Percentiles rank a stretch among this genome's conserved stretches.
Evolutionary conservation across 2,888 invertebrate species (phyloP).

Genomic region (Apodemia duryi): DNA sequence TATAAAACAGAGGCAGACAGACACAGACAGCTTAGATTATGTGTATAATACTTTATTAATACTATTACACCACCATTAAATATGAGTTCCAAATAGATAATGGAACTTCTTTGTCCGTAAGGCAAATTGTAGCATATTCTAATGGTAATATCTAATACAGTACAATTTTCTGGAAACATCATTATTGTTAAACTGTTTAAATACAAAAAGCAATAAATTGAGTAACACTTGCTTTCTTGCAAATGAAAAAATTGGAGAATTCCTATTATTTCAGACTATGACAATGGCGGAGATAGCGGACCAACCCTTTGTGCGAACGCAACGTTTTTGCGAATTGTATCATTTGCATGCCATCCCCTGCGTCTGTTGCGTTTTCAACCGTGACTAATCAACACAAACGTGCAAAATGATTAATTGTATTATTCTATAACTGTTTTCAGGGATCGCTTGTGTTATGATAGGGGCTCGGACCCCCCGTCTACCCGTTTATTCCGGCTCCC

Average conservation of each 20-base stretch:
- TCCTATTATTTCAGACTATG: background rate
- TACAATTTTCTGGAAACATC: background rate
- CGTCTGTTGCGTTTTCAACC: background rate
- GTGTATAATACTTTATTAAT: too few relatives aligned
- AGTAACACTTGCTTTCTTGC: constrained; percentile 1
- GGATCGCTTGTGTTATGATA: background rate
- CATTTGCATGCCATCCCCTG: background rate
- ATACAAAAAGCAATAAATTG: background rate
- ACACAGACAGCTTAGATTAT: too few relatives aligned
- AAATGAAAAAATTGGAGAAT: background rate
- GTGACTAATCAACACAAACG: constrained; percentile 6
- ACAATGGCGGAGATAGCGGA: constrained; percentile 6
- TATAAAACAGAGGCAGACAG: too few relatives aligned
- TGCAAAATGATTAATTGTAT: background rate
- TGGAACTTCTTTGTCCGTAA: background rate
- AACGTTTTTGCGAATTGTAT: constrained; percentile 8
- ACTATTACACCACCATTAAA: too few relatives aligned
- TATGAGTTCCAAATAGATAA: background rate
- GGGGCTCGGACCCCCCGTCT: too few relatives aligned
- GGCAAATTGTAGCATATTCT: constrained; percentile 1
- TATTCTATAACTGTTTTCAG: background rate
- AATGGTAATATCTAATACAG: background rate
- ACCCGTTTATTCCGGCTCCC: too few relatives aligned
- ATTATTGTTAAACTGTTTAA: background rate
- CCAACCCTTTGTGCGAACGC: constrained; percentile 10